Base-by-base conservation (phyloP, 1,140 invertebrate genomes). In the Papilio glaucus region DNA sequence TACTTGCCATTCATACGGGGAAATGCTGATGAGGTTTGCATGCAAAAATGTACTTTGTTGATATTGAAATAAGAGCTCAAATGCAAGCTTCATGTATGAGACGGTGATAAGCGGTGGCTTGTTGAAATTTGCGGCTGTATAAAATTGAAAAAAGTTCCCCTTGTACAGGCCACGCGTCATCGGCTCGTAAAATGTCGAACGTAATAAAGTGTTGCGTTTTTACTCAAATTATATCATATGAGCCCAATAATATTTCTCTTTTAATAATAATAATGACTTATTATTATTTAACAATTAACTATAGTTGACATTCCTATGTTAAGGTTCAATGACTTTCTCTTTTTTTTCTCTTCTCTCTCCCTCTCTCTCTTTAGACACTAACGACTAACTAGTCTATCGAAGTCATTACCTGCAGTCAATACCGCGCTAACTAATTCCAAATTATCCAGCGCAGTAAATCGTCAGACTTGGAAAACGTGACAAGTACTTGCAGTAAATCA, bases 101-200 rank as follows among this genome's bases (percentile, higher is more conserved):
- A 57, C 21, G 18, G 21, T 24, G 49, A 57, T 57, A 57, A 57
- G 49, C 49, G 21, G 49, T 57, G 49, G 49, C 9, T 26, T 57
- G 49, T 26, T 57, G 49, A 9, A 57, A 57, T 24, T 57, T 57
- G 49, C 49, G 49, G 49, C 21, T 57, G 49, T 57, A 21, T 57
- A 26, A 57, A 26, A 57, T 57, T 57, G 49, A 57, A 57, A 57
- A 57, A 57, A 57, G 21, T 57, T 57, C 4, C 49, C 21, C 49
- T 8, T 57, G 4, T 21, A 41, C 10, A 57, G 10, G 6, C 18
- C 49, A 57, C 49, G 49, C 49, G 49, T 57, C 49, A 57, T 12
- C 9, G 12, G 21, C 4, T 57, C 21, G 49, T 26, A 26, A 24
- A 57, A 18, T 57, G 18, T 57, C 21, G 9, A 2, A 24, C 24